A percentile compares a stretch with the other conserved stretches of the same genome.
These are phyloP conservation scores for Epinephelus fuscoguttatus DNA, from an alignment of 2,113 vertebrate species.

Conservation along the genomic window DNA sequence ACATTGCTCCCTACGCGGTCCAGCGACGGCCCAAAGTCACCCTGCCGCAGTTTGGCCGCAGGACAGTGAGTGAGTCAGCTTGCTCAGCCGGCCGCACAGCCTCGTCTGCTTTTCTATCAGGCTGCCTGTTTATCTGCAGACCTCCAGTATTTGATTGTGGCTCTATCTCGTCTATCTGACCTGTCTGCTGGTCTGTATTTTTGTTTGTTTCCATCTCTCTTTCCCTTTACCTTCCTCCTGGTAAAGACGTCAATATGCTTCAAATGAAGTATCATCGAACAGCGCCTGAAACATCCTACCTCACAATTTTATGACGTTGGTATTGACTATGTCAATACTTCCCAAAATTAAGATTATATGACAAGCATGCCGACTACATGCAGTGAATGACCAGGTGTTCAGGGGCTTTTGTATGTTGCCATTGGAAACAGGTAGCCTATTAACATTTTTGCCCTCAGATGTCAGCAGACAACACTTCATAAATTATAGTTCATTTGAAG, in stretches of 20 bases:
- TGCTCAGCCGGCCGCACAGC: slow-evolving; percentile 36
- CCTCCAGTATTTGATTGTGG: slow-evolving; percentile 40
- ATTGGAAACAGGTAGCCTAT: neutral
- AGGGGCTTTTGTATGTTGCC: neutral
- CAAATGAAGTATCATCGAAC: neutral
- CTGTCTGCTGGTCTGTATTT: slow-evolving; percentile 10
- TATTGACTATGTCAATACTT: neutral
- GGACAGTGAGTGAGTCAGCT: slow-evolving; percentile 70
- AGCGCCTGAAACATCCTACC: neutral
- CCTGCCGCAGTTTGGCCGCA: slow-evolving; percentile 58
- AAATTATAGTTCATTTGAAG: neutral
- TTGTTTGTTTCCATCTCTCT: slow-evolving; percentile 2
- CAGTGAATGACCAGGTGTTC: neutral
- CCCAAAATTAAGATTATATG: neutral
- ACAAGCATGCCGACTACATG: neutral
- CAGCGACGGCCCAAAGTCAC: slow-evolving; percentile 44
- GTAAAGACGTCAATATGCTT: slow-evolving; percentile 5
- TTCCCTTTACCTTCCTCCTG: neutral
- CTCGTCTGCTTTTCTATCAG: slow-evolving; percentile 57
- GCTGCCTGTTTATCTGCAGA: slow-evolving; percentile 43
- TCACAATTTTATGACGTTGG: neutral
- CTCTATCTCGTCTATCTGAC: slow-evolving; percentile 27
- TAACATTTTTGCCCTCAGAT: neutral
- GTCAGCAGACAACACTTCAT: neutral
- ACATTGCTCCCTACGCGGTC: slow-evolving; percentile 23